Evolutionary conservation across 2,888 invertebrate species (phyloP), one percentile per base, ranked within the genome.

Genomic region (Pristionchus japonicus): DNA sequence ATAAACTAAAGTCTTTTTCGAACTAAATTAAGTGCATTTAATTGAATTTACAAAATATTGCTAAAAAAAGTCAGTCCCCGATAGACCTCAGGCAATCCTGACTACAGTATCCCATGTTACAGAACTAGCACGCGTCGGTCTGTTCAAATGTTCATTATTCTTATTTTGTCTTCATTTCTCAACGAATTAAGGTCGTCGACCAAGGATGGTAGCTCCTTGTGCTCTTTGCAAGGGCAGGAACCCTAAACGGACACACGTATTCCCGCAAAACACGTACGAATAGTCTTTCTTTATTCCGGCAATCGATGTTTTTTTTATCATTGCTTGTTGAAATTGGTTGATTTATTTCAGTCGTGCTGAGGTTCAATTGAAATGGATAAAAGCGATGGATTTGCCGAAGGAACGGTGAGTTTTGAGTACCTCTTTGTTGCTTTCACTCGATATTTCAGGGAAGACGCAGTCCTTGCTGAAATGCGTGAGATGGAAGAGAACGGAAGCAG

Each of bases 341-440:
- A n/a, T n/a, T n/a, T n/a, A n/a, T n/a, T n/a, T 77, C n/a, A 77
- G 77, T n/a, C 77, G 77, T n/a, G 77, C 77, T 20, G 77, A 77
- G 47, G 47, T 77, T 40, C 77, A 77, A 34, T 15, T 43, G 27
- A 77, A 77, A 27, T 77, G 77, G 77, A 43, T 77, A 27, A 40
- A 77, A 17, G 77, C 77, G 47, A 23, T 77, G 1, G 43, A 27
- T 11, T n/a, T 77, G 13, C 77, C 77, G 13, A 23, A 77, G 77
- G n/a, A 77, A 34, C 23, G 47, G 77, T 77, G 43, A 77, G 77
- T 77, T 23, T 37, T 43, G 43, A 23, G 0, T 74, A n/a, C n/a
- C n/a, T 17, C n/a, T 74, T 74, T 37, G 6, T 3, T 23, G 2
- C 34, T 37, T 13, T 17, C n/a, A 57, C 23, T 52, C n/a, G 52